Evolutionary conservation across 2,797 vertebrate genomes (phyloP), one percentile per base, ranked within the genome.

Genomic region (Margarornis squamiger): DNA sequence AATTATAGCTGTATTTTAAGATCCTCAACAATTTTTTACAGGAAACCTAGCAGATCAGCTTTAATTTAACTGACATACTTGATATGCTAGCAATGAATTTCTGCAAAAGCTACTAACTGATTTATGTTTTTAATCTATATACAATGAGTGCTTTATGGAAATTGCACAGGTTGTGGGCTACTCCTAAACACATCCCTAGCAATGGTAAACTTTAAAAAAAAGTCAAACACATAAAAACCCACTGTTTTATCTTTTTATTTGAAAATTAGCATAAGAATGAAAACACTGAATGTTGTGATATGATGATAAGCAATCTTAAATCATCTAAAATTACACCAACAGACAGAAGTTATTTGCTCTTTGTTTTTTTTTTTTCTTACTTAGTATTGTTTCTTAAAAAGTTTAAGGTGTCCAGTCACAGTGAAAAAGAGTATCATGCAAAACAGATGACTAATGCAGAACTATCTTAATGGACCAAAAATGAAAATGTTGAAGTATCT

Each of bases 61-160:
- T 86, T 73, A 70, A 79, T 90, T 79, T 88, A 83, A 57, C 52
- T 80, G 59, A 62, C 10, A 26, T 55, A 74, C 73, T 79, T 89
- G 26, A 21, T 82, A 85, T 29, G 26, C 9, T 83, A 74, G 34
- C 30, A 92, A 18, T 52, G 38, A 91, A 77, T 77, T 73, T 26
- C 70, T 87, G 45, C n/a, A 72, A 65, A 91, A 77, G 29, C 19
- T 39, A 39, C 32, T 57, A 79, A 82, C 51, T 79, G 81, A 91
- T 93, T 93, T 91, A 90, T 89, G 63, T 14, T 83, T 96, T 92
- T 86, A 80, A 90, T 95, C 67, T 94, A 32, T 38, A 46, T 46
- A 87, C 45, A 43, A 54, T 51, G 51, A 74, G 10, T 46, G 26
- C 10, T 92, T 92, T 90, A 88, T 85, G 68, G 65, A 93, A 93